Evolutionary conservation across 2,888 invertebrate species (phyloP).

Genomic region (Caenorhabditis uteleia): DNA sequence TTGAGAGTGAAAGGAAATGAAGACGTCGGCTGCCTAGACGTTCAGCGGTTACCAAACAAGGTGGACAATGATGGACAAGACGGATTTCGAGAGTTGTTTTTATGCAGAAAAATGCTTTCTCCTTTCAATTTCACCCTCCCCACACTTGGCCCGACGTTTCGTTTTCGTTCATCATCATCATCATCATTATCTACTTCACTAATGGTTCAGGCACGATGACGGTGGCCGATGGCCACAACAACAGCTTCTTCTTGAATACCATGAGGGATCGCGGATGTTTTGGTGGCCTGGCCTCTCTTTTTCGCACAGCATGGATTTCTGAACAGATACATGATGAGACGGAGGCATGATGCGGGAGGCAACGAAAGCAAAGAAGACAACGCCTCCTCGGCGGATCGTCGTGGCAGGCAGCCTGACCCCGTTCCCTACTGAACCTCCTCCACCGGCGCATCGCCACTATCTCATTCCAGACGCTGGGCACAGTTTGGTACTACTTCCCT

Average conservation of each 20-base stretch:
- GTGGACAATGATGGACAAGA: constrained; percentile 15
- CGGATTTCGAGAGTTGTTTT: constrained; percentile 45
- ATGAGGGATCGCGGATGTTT: constrained; percentile 44
- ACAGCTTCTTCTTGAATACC: constrained; percentile 33
- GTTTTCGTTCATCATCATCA: constrained; percentile 18
- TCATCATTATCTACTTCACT: constrained; percentile 6
- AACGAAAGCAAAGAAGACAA: too few species aligned
- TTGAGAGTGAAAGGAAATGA: constrained; percentile 23
- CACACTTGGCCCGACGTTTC: background rate
- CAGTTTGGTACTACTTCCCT: too few species aligned
- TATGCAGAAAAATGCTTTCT: constrained; percentile 4
- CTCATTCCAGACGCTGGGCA: too few species aligned
- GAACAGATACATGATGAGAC: constrained; percentile 1
- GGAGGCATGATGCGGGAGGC: too few species aligned
- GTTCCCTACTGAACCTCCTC: constrained; percentile 37
- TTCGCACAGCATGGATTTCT: too few species aligned
- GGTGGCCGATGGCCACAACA: constrained; percentile 7
- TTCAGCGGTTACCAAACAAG: constrained; percentile 18
- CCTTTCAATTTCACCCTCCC: background rate
- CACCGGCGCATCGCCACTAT: too few species aligned
- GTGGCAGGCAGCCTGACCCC: constrained; percentile 48
- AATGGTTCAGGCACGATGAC: background rate
- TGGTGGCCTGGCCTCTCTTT: constrained; percentile 11
- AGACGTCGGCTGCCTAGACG: constrained; percentile 15
- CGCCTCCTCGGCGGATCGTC: constrained; percentile 28